Conservation (phyloP, 2,113 vertebrate species). For the Syrmaticus mikado region DNA sequence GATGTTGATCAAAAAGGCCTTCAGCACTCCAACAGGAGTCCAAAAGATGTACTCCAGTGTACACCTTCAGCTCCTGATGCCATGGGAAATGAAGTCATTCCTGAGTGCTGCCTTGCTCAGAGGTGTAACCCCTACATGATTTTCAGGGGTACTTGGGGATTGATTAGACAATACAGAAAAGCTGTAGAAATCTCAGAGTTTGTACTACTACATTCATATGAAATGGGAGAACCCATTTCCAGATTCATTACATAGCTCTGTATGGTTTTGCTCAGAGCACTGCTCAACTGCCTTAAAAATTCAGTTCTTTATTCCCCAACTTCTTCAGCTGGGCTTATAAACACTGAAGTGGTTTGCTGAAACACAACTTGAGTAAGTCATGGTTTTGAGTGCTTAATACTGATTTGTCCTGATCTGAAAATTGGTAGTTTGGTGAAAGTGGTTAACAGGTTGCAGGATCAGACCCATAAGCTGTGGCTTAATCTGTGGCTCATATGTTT, state of each 20-base stretch:
- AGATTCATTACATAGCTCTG: background rate
- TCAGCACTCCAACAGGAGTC: background rate
- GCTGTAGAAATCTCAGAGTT: background rate
- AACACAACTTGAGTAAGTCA: background rate
- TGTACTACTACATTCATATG: background rate
- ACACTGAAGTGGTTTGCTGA: background rate
- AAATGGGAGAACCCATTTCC: background rate
- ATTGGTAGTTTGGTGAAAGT: background rate
- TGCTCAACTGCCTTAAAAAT: background rate
- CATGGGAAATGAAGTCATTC: background rate
- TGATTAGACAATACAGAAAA: background rate
- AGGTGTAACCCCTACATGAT: background rate
- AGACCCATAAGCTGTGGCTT: conserved; percentile 35
- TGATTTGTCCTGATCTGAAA: conserved; percentile 14
- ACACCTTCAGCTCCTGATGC: background rate
- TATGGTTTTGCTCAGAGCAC: background rate
- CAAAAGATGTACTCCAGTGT: background rate
- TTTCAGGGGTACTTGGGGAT: background rate
- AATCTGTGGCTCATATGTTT: conserved; percentile 3
- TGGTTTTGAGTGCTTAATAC: background rate
- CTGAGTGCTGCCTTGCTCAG: background rate
- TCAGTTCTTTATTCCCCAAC: background rate
- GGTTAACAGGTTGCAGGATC: conserved; percentile 14
- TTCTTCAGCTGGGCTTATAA: background rate
- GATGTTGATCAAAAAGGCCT: background rate